A percentile compares a stretch with the other conserved stretches of the same genome.
Evolutionary conservation across 2,888 invertebrate species (phyloP).

Genomic region (Drosophila percnosoma): DNA sequence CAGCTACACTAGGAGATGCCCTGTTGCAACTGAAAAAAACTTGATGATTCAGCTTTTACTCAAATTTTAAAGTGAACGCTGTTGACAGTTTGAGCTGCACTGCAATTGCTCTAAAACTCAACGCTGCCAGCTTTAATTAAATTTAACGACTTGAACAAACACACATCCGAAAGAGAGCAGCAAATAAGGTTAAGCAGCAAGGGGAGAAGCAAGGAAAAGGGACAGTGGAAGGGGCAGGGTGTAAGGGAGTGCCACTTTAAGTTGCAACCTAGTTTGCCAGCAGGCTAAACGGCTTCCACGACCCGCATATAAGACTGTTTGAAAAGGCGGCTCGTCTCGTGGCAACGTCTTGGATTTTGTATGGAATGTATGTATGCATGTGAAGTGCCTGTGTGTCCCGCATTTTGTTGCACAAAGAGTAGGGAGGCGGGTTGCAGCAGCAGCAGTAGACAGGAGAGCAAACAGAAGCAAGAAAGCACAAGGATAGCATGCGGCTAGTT

Average conservation of each 20-base stretch:
- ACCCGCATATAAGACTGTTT: conserved; percentile 67
- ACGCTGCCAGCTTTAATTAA: conserved; percentile 47
- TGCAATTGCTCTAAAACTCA: conserved; percentile 18
- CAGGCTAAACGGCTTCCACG: conserved; percentile 22
- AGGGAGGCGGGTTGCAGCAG: neutral
- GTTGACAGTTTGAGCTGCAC: conserved; percentile 48
- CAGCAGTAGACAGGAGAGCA: conserved; percentile 17
- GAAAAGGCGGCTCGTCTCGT: conserved; percentile 44
- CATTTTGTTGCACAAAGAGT: conserved; percentile 21
- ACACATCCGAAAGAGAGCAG: conserved; percentile 35
- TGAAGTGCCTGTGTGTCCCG: conserved; percentile 24
- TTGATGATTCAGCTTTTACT: neutral
- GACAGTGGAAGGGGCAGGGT: neutral
- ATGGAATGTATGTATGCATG: conserved; percentile 1
- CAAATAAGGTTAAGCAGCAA: neutral
- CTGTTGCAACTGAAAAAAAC: neutral
- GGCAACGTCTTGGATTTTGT: conserved; percentile 23
- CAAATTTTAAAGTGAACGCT: neutral
- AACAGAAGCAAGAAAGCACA: conserved; percentile 18
- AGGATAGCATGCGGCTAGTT: conserved; percentile 15
- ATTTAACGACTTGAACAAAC: conserved; percentile 66
- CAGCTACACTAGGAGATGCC: neutral
- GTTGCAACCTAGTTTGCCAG: conserved; percentile 50
- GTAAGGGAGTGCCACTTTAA: conserved; percentile 31
- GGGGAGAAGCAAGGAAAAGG: too few species aligned